A percentile compares a stretch with the other conserved stretches of the same genome.
These are phyloP conservation scores for Heliconius himera DNA, from an alignment of 1,140 invertebrate species.

Conservation along the genomic window DNA sequence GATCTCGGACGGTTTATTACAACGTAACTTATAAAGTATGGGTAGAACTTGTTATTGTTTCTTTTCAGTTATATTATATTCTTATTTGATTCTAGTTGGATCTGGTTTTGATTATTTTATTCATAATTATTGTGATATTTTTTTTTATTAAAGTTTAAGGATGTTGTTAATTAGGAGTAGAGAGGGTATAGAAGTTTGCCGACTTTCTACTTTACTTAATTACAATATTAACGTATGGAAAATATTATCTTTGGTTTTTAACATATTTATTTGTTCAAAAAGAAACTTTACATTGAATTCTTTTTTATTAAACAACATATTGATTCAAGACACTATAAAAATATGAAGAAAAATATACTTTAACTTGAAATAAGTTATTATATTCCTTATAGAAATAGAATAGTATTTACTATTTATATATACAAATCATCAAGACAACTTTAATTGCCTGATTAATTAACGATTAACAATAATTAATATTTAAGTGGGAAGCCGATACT, in stretches of 20 bases:
- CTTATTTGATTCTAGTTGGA: neutral
- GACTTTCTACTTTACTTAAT: too few relatives aligned
- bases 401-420: neutral
- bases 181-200: too few relatives aligned
- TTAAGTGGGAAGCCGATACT: conserved; percentile 1
- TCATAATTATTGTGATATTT: too few relatives aligned
- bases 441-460: neutral
- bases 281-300: too few relatives aligned
- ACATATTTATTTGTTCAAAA: too few relatives aligned
- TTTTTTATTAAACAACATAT: too few relatives aligned
- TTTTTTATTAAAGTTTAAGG: too few relatives aligned
- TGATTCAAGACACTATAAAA: too few relatives aligned
- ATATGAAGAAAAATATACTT: too few relatives aligned
- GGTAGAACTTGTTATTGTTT: neutral
- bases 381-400: neutral
- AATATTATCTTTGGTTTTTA: too few relatives aligned
- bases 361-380: neutral
- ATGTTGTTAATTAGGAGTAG: too few relatives aligned
- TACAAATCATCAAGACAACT: neutral
- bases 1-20: neutral
- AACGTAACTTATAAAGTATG: neutral
- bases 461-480: neutral
- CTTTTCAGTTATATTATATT: neutral
- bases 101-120: neutral
- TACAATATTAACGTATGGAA: too few relatives aligned